Evolutionary conservation across 2,888 invertebrate genomes (phyloP).

Genomic region (Hirtodrosophila alboralis): DNA sequence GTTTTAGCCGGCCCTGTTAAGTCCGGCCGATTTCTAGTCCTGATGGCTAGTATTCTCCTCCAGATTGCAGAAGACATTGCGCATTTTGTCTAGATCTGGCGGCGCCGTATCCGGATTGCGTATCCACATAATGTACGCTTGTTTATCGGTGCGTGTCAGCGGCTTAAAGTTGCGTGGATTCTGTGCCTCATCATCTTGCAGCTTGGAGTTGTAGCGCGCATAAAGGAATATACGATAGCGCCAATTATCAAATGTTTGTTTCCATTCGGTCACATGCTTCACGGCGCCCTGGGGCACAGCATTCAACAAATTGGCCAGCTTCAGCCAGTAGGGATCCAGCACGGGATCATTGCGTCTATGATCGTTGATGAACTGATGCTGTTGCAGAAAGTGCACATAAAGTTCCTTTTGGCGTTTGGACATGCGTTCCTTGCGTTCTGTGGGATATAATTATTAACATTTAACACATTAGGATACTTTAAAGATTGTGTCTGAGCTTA

Average conservation of each 20-base stretch:
- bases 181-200: conserved; percentile 77
- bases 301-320: conserved; percentile 79
- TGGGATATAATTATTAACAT: too few species aligned
- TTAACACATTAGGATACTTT: conserved; percentile 15
- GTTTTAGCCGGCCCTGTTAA: conserved; percentile 24
- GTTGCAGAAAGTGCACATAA: conserved; percentile 80
- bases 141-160: conserved; percentile 80
- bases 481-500: conserved; percentile 47
- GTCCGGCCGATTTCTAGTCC: conserved; percentile 53
- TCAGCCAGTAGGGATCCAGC: conserved; percentile 79
- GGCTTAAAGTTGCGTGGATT: conserved; percentile 82
- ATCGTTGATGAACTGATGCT: conserved; percentile 80
- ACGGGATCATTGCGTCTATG: conserved; percentile 80
- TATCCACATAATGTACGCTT: conserved; percentile 82
- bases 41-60: conserved; percentile 78
- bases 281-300: conserved; percentile 81
- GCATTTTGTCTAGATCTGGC: conserved; percentile 81
- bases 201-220: conserved; percentile 81
- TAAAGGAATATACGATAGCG: conserved; percentile 81
- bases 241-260: conserved; percentile 82
- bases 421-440: conserved; percentile 82
- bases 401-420: conserved; percentile 81
- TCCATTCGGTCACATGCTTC: conserved; percentile 81
- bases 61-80: conserved; percentile 81
- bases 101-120: conserved; percentile 81